A percentile compares a stretch with the other conserved stretches of the same genome.
Conservation (phyloP, 2,113 vertebrate species). For the Oryctolagus cuniculus region mOryCun1.1 NC_091438.1:133252501-133253000, state of each 20-base stretch:
- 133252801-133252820: background rate
- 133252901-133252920: background rate
- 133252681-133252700: background rate
- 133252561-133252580: slow-evolving; percentile 46
- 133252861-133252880: background rate
- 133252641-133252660: background rate
- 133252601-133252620: background rate
- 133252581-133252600: background rate
- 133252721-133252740: background rate
- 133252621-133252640: background rate
- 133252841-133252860: background rate
- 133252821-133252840: background rate
- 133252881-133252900: background rate
- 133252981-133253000: slow-evolving; percentile 24
- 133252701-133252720: background rate
- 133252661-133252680: background rate
- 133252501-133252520: slow-evolving; percentile 46
- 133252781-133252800: background rate
- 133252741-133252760: background rate
- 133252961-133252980: slow-evolving; percentile 26
- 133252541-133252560: slow-evolving; percentile 55
- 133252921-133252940: slow-evolving; percentile 43
- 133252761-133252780: background rate
- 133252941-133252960: background rate
- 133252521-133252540: slow-evolving; percentile 53